Conservation (phyloP, 2,113 vertebrate species). For the Paedocypris sp. region DNA sequence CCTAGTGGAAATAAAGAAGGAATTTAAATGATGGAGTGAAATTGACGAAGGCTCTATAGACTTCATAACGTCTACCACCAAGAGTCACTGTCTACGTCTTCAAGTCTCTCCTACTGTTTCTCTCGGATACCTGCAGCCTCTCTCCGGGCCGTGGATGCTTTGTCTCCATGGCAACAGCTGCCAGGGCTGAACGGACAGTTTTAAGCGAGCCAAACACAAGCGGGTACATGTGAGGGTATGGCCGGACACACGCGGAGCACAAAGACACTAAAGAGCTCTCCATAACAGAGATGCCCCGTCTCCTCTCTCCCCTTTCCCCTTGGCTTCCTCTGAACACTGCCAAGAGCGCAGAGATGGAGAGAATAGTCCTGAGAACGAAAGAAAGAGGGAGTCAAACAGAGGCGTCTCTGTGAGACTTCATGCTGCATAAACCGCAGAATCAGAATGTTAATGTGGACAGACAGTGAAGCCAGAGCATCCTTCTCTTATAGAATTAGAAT, state of each 20-base stretch:
- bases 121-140: conserved; percentile 24
- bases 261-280: conserved; percentile 45
- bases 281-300: conserved; percentile 18
- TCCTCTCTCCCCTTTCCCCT: conserved; percentile 2
- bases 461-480: conserved; percentile 18
- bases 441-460: conserved; percentile 38
- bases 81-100: too few species aligned
- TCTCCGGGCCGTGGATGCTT: conserved; percentile 21
- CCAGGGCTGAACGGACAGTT: conserved; percentile 35
- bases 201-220: conserved; percentile 40
- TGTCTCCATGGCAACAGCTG: conserved; percentile 53
- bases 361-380: background rate
- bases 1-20: too few species aligned
- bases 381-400: conserved; percentile 2
- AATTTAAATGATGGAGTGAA: too few species aligned
- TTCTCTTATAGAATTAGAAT: background rate
- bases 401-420: conserved; percentile 5
- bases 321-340: conserved; percentile 30
- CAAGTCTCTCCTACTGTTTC: background rate
- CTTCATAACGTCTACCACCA: too few species aligned
- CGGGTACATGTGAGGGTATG: conserved; percentile 47
- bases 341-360: conserved; percentile 26
- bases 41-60: too few species aligned
- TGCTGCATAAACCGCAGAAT: conserved; percentile 26
- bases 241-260: conserved; percentile 42